Percentiles rank a stretch among this genome's conserved stretches.
phyloP scores from a whole-genome alignment of 2,888 invertebrate species.

The Brachyopa scutellaris region DNA sequence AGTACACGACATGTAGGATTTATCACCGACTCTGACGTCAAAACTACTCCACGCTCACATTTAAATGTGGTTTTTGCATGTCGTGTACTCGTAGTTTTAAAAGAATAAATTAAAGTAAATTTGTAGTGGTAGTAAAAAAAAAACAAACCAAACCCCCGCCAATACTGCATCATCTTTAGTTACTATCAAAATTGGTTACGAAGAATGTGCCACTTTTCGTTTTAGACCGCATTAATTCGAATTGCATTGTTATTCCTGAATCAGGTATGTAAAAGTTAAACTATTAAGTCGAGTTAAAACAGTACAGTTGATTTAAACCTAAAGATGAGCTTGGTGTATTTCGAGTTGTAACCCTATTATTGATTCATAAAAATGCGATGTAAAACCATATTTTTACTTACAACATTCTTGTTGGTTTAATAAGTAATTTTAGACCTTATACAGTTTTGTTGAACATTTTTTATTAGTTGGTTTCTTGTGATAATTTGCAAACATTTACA shows the following conservation, averaged over 20 bases:
- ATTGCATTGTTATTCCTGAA: neutral
- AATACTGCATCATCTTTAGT: neutral
- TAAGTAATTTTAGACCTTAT: constrained; percentile 23
- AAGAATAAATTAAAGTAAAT: no score
- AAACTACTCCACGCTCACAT: no score
- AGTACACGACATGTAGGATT: no score
- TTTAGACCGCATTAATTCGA: neutral
- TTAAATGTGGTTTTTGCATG: no score
- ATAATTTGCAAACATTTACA: constrained; percentile 15
- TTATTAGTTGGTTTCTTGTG: constrained; percentile 17
- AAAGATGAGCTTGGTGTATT: constrained; percentile 6
- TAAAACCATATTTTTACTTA: constrained; percentile 26
- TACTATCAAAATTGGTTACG: neutral
- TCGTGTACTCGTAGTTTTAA: no score
- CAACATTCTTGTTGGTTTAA: constrained; percentile 7
- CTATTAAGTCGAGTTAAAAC: constrained; percentile 13
- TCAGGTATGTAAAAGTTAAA: constrained; percentile 17
- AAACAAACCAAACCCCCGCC: neutral
- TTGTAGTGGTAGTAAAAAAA: no score
- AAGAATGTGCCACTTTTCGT: neutral
- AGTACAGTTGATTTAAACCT: constrained; percentile 16
- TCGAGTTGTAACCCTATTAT: constrained; percentile 19
- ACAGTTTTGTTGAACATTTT: constrained; percentile 29
- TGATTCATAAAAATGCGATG: constrained; percentile 17
- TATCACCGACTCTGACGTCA: no score